Evolutionary conservation across 1,140 invertebrate species (phyloP), one percentile per base, ranked within the genome.

Genomic region (Drosophila auraria): DNA sequence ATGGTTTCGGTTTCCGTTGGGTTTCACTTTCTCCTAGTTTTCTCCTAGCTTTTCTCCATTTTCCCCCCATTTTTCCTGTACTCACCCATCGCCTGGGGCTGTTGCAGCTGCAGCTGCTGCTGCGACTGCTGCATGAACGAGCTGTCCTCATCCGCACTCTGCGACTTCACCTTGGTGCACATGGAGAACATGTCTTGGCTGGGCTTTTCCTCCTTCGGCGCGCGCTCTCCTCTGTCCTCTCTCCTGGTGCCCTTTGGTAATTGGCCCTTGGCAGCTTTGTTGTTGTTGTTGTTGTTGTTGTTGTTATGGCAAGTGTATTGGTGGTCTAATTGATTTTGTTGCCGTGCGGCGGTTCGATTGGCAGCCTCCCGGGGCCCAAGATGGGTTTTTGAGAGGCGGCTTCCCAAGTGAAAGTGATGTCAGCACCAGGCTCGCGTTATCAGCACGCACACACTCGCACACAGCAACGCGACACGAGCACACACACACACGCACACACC

Each of bases 101-200:
- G 83, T 73, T 80, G 81, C 53, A 81, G 57, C 54, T 91, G 89
- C 72, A 83, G 12, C 63, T 65, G 63, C 63, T 65, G 63, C 63
- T 65, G 62, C 20, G 78, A 83, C 25, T 87, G 63, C 40, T 64
- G 63, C 63, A 76, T 71, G 42, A 80, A 66, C 40, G 65, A 80
- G 58, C 47, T 70, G 38, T 87, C 87, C 56, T 82, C 70, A 40
- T 87, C 87, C 62, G 80, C 77, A 49, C 79, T 90, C 65, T 73
- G 63, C 60, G 90, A 83, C 73, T 90, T 91, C 47, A 87, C 90
- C 68, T 91, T 92, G 50, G 87, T 87, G 82, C 92, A 93, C 92
- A 93, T 93, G 61, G 91, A 93, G 53, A 93, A 93, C 92, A 93
- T 56, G 20, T 93, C 40, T 77, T 87, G 62, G 42, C 30, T 47